phyloP scores from a whole-genome alignment of 92 coral and sea anemone species.

The Hydrozoanthus gracilis region DNA sequence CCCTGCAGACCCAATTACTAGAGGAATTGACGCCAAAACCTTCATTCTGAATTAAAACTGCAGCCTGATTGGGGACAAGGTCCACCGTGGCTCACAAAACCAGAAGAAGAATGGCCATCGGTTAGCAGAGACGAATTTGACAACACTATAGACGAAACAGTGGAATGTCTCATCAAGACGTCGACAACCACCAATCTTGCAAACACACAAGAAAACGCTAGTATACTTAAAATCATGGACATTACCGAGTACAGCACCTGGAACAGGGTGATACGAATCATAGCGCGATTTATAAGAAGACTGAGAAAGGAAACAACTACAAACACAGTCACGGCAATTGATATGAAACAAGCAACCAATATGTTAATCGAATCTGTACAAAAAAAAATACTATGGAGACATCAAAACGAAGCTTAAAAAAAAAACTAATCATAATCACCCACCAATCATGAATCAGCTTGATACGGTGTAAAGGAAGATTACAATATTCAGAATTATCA shows the following conservation, averaged over 20 bases:
- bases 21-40: no score
- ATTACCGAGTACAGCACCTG: constrained; percentile 48
- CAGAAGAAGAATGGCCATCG: constrained; percentile 7
- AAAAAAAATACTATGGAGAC: constrained; percentile 29
- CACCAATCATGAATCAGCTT: background rate
- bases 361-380: constrained; percentile 53
- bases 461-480: background rate
- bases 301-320: constrained; percentile 20
- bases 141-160: constrained; percentile 9
- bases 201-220: constrained; percentile 19
- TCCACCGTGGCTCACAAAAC: constrained; percentile 50
- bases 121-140: constrained; percentile 21
- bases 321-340: constrained; percentile 38
- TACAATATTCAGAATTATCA: background rate
- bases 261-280: constrained; percentile 31
- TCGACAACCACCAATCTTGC: constrained; percentile 12
- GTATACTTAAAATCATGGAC: constrained; percentile 46
- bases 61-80: constrained; percentile 51
- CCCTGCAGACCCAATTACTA: constrained; percentile 67
- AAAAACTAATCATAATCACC: constrained; percentile 15
- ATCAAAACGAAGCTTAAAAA: background rate
- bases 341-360: constrained; percentile 50
- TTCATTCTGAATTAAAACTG: constrained; percentile 28
- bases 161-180: background rate
- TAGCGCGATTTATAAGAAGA: constrained; percentile 37